Conservation (phyloP, 2,888 invertebrate species). For the Eupithecia pulchellata region DNA sequence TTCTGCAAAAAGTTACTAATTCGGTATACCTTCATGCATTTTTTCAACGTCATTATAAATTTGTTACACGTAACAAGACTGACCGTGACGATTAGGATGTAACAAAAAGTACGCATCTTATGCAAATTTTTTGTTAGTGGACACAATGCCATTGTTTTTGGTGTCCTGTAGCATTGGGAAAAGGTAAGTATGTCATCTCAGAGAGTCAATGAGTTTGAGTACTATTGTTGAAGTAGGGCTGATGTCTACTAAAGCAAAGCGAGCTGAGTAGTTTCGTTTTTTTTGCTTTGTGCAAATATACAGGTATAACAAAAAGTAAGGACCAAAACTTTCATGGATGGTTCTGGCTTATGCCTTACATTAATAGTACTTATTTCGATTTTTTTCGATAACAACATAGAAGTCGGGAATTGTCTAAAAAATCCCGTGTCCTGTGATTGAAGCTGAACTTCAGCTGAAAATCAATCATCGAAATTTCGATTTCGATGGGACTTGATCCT, state of each 20-base stretch:
- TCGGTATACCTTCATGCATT: conserved; percentile 4
- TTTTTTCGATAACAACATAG: too few species aligned
- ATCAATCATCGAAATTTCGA: too few species aligned
- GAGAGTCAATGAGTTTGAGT: neutral
- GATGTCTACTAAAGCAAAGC: neutral
- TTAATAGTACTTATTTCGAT: too few species aligned
- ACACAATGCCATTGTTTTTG: conserved; percentile 11
- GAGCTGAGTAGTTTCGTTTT: neutral
- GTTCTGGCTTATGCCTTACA: too few species aligned
- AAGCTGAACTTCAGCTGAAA: too few species aligned
- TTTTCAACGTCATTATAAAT: conserved; percentile 1
- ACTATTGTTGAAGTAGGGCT: neutral
- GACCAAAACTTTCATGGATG: too few species aligned
- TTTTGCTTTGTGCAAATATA: neutral
- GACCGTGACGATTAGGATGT: conserved; percentile 25
- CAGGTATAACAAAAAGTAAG: neutral
- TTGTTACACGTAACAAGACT: conserved; percentile 12
- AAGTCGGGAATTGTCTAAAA: too few species aligned
- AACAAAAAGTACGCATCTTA: conserved; percentile 7
- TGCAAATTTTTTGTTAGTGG: neutral
- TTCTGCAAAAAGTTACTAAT: conserved; percentile 10
- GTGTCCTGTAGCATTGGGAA: neutral
- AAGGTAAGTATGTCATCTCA: neutral
- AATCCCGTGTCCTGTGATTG: too few species aligned
- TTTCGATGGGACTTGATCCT: too few species aligned